phyloP scores from a whole-genome alignment of 2,797 vertebrate genomes.

The Melanotaenia parkinsoni region DNA sequence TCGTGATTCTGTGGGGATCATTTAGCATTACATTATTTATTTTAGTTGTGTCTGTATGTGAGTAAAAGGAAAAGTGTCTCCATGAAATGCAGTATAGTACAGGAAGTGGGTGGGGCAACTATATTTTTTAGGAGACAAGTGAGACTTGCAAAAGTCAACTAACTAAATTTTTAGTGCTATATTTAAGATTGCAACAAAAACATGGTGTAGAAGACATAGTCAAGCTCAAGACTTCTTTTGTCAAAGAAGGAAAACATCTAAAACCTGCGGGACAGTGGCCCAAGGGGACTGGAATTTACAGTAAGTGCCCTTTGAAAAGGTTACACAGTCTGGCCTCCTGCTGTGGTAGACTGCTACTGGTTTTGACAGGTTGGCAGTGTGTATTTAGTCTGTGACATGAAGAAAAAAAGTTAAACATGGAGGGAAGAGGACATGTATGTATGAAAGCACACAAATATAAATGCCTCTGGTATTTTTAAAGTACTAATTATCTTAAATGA shows the following conservation, averaged over 20 bases:
- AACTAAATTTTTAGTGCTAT: slow-evolving; percentile 1
- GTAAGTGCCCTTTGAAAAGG: no score
- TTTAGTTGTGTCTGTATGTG: slow-evolving; percentile 28
- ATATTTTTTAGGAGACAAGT: slow-evolving; percentile 25
- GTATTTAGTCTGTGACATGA: no score
- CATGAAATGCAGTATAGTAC: slow-evolving; percentile 26
- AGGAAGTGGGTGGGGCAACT: slow-evolving; percentile 38
- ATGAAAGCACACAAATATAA: not conserved
- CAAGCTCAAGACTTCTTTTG: not conserved
- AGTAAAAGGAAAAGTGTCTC: slow-evolving; percentile 23
- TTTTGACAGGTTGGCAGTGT: no score
- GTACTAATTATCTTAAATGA: not conserved
- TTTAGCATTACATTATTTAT: slow-evolving; percentile 38
- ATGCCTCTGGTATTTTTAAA: slow-evolving; percentile 1
- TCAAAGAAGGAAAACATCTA: no score
- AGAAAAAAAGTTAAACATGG: no score
- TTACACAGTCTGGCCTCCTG: no score
- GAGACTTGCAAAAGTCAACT: slow-evolving; percentile 18
- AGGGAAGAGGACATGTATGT: no score
- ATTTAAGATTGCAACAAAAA: not conserved
- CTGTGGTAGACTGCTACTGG: no score
- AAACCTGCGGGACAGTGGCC: no score
- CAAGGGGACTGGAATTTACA: no score
- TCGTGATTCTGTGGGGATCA: slow-evolving; percentile 35
- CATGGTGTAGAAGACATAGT: not conserved